Evolutionary conservation across 2,797 vertebrate species (phyloP).

Genomic region (Echiichthys vipera): DNA sequence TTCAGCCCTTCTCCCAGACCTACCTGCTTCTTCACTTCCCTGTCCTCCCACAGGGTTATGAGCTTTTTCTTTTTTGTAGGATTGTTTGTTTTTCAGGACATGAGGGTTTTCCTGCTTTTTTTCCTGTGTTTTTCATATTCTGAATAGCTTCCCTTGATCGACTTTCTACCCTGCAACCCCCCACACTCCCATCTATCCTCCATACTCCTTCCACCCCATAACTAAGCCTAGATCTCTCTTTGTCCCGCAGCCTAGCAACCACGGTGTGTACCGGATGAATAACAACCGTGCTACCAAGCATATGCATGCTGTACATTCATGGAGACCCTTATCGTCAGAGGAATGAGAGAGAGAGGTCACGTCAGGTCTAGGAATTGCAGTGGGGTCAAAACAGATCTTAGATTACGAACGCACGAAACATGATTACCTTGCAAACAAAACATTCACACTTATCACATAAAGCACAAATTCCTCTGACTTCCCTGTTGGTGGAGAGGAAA

Average conservation of each 20-base stretch:
- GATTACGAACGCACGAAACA: slow-evolving; percentile 56
- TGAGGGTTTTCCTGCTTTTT: slow-evolving; percentile 47
- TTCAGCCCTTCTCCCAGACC: background rate
- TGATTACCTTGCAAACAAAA: slow-evolving; percentile 36
- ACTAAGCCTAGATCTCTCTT: slow-evolving; percentile 62
- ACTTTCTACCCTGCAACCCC: slow-evolving; percentile 31
- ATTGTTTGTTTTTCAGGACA: slow-evolving; percentile 56
- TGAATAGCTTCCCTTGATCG: slow-evolving; percentile 31
- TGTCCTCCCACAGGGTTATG: background rate
- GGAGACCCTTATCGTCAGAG: slow-evolving; percentile 58
- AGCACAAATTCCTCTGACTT: slow-evolving; percentile 45
- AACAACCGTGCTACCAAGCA: slow-evolving; percentile 55
- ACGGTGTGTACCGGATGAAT: slow-evolving; percentile 72
- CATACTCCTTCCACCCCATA: slow-evolving; percentile 37
- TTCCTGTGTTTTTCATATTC: slow-evolving; percentile 37
- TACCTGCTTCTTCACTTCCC: slow-evolving; percentile 3
- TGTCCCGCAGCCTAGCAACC: slow-evolving; percentile 78
- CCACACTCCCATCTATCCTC: slow-evolving; percentile 14
- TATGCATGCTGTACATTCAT: slow-evolving; percentile 69
- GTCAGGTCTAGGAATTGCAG: slow-evolving; percentile 54
- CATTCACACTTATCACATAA: slow-evolving; percentile 46
- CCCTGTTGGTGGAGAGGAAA: slow-evolving; percentile 43
- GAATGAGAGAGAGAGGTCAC: slow-evolving; percentile 53
- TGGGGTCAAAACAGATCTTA: slow-evolving; percentile 68
- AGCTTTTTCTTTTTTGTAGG: slow-evolving; percentile 14